phyloP scores from a whole-genome alignment of 92 coral and sea anemone species.

The Galaxea fascicularis region DNA sequence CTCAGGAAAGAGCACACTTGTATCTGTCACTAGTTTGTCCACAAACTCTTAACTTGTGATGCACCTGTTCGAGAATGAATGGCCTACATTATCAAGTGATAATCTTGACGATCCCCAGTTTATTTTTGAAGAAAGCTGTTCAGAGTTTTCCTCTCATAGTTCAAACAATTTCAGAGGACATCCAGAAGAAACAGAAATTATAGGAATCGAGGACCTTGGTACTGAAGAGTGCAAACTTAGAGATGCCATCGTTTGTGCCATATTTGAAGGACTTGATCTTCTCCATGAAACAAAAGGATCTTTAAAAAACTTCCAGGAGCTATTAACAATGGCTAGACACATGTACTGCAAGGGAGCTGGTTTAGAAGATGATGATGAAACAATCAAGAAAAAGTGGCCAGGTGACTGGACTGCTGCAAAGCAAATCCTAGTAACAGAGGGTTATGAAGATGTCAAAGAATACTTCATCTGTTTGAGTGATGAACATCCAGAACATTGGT shows the following conservation, averaged over 20 bases:
- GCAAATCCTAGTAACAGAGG: slow-evolving; percentile 50
- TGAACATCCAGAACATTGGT: slow-evolving; percentile 67
- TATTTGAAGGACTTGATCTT: slow-evolving; percentile 40
- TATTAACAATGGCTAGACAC: slow-evolving; percentile 47
- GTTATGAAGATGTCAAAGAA: slow-evolving; percentile 73
- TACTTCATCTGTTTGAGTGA: slow-evolving; percentile 64
- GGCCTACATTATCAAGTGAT: too few relatives aligned
- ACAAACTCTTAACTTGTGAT: too few relatives aligned
- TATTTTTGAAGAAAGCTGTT: too few relatives aligned
- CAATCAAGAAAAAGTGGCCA: slow-evolving; percentile 65
- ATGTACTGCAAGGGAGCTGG: slow-evolving; percentile 68
- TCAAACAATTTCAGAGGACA: slow-evolving; percentile 46
- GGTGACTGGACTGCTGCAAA: slow-evolving; percentile 59
- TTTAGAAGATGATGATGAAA: slow-evolving; percentile 54
- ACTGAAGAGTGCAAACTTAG: not conserved
- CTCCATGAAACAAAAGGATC: slow-evolving; percentile 34
- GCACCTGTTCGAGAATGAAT: too few relatives aligned
- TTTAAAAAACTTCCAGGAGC: slow-evolving; percentile 32
- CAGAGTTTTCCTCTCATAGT: too few relatives aligned
- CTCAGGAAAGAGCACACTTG: not conserved
- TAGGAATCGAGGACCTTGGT: not conserved
- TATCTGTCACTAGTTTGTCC: not conserved
- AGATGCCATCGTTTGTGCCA: slow-evolving; percentile 6
- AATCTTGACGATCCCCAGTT: too few relatives aligned
- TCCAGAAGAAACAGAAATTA: not conserved